Evolutionary conservation across 2,797 vertebrate genomes (phyloP).

Genomic region (Enteromius unitaeniatus): DNA sequence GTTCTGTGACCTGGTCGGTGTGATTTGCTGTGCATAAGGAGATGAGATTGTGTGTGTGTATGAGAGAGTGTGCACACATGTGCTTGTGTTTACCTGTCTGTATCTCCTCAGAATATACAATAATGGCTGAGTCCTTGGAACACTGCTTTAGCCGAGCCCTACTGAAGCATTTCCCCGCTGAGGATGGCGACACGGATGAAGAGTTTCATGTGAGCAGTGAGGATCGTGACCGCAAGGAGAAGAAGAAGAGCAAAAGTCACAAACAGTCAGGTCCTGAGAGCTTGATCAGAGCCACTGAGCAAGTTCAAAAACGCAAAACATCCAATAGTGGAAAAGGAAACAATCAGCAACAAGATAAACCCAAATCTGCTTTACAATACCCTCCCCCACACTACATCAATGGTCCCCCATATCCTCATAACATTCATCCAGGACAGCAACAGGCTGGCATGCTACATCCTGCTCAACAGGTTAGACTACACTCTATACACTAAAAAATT

Average conservation of each 20-base stretch:
- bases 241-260: slow-evolving; percentile 82
- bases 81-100: slow-evolving; percentile 24
- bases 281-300: slow-evolving; percentile 77
- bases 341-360: slow-evolving; percentile 70
- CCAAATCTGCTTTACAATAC: slow-evolving; percentile 61
- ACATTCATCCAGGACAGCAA: slow-evolving; percentile 69
- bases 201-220: slow-evolving; percentile 91
- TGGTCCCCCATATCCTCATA: slow-evolving; percentile 73
- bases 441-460: slow-evolving; percentile 75
- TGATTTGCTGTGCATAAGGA: slow-evolving; percentile 58
- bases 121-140: slow-evolving; percentile 96
- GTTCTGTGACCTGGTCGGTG: slow-evolving; percentile 77
- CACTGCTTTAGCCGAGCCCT: slow-evolving; percentile 94
- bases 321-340: slow-evolving; percentile 72
- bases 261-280: slow-evolving; percentile 81
- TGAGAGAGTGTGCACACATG: not conserved
- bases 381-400: slow-evolving; percentile 70
- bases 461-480: slow-evolving; percentile 73
- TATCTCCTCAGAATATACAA: slow-evolving; percentile 87
- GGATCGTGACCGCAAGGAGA: slow-evolving; percentile 87
- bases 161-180: slow-evolving; percentile 94
- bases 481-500: not conserved
- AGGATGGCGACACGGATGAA: slow-evolving; percentile 95
- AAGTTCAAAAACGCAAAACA: slow-evolving; percentile 78
- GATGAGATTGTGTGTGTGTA: slow-evolving; percentile 23